phyloP scores from a whole-genome alignment of 1,140 invertebrate genomes.

The Chionoecetes opilio region DNA sequence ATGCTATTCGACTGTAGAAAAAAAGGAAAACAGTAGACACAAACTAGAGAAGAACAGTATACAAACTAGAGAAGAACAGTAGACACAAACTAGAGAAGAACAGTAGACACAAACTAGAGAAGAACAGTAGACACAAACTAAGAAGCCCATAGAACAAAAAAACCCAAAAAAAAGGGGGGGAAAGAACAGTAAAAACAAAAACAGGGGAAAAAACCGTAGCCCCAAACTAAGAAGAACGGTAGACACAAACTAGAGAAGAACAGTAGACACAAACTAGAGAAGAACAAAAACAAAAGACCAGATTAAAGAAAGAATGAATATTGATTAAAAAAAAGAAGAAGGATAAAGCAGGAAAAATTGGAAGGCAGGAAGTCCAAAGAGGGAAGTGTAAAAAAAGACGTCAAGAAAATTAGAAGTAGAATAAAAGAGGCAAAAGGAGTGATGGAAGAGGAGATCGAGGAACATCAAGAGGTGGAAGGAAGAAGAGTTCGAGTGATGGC shows the following conservation, averaged over 20 bases:
- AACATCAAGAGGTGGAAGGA: neutral
- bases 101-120: no score
- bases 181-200: neutral
- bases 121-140: no score
- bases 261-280: neutral
- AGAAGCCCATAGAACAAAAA: no score
- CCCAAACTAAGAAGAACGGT: no score
- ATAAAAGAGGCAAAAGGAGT: neutral
- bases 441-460: neutral
- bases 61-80: no score
- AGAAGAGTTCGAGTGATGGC: neutral
- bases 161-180: no score
- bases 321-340: no score
- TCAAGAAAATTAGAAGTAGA: neutral
- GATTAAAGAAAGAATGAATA: no score
- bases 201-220: neutral
- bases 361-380: neutral
- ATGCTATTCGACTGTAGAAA: no score
- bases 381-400: neutral
- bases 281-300: neutral
- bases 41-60: no score
- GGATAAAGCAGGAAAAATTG: neutral
- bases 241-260: neutral
- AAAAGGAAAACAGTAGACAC: no score
- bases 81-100: no score